Conservation (phyloP, 2,888 invertebrate species). For the Dendrolimus houi region DNA sequence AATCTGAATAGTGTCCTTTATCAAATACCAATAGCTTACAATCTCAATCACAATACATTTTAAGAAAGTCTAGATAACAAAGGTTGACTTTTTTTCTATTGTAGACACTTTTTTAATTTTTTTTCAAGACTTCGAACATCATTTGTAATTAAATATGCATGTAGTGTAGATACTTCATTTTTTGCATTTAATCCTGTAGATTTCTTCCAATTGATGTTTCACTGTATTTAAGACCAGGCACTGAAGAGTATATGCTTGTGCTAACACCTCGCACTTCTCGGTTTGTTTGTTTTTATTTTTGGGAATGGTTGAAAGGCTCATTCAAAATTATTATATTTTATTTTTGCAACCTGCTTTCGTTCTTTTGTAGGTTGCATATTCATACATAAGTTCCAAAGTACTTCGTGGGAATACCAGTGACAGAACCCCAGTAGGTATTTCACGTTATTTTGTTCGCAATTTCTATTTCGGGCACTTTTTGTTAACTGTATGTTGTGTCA, state of each 20-base stretch:
- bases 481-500: conserved; percentile 16
- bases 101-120: too few species aligned
- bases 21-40: too few species aligned
- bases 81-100: too few species aligned
- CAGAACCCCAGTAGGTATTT: conserved; percentile 84
- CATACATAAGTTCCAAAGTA: conserved; percentile 70
- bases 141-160: conserved; percentile 11
- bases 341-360: conserved; percentile 73
- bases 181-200: background rate
- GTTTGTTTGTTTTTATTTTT: conserved; percentile 18
- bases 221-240: conserved; percentile 9
- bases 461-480: conserved; percentile 7
- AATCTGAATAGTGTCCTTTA: too few species aligned
- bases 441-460: conserved; percentile 31
- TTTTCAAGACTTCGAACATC: too few species aligned
- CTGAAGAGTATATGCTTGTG: conserved; percentile 26
- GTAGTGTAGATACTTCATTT: background rate
- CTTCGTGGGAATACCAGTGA: conserved; percentile 73
- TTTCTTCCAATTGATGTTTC: background rate
- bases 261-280: conserved; percentile 26
- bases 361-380: conserved; percentile 80
- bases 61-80: too few species aligned
- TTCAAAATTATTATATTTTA: conserved; percentile 39
- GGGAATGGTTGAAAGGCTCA: conserved; percentile 8
- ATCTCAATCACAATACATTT: too few species aligned